Percentiles rank a stretch among this genome's conserved stretches.
Conservation (phyloP, 2,113 vertebrate species). For the Galeopterus variegatus region DNA sequence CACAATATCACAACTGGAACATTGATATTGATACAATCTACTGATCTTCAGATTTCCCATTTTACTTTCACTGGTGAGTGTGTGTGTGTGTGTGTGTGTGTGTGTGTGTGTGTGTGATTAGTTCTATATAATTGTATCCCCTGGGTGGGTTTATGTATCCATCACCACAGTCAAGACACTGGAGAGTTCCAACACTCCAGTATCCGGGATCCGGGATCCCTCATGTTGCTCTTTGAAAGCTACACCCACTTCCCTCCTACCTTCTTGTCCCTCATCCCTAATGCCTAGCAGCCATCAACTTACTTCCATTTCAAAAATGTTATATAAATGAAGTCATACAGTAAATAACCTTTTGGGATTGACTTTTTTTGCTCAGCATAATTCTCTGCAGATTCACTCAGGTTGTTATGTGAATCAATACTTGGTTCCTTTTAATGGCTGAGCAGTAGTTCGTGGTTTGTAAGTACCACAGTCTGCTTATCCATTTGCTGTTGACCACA, state of each 20-base stretch:
- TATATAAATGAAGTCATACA: not conserved
- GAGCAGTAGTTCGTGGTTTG: not conserved
- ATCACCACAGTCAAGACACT: not conserved
- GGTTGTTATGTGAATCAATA: rapidly evolving
- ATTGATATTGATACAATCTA: not conserved
- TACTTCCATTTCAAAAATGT: not conserved
- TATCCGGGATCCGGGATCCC: not conserved
- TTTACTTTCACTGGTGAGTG: rapidly evolving
- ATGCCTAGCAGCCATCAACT: not conserved
- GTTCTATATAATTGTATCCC: not conserved
- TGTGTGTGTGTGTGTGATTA: not conserved
- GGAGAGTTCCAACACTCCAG: no score
- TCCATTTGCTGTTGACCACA: rapidly evolving
- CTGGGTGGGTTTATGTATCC: not conserved
- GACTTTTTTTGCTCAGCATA: not conserved
- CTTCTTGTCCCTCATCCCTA: not conserved
- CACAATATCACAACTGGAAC: not conserved
- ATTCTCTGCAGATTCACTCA: not conserved
- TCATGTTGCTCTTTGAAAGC: not conserved
- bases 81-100: not conserved
- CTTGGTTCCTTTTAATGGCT: not conserved
- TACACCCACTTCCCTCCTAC: not conserved
- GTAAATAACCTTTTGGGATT: not conserved
- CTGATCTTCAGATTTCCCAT: not conserved
- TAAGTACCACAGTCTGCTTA: not conserved